phyloP scores from a whole-genome alignment of 2,113 vertebrate species.

The Zingel zingel region DNA sequence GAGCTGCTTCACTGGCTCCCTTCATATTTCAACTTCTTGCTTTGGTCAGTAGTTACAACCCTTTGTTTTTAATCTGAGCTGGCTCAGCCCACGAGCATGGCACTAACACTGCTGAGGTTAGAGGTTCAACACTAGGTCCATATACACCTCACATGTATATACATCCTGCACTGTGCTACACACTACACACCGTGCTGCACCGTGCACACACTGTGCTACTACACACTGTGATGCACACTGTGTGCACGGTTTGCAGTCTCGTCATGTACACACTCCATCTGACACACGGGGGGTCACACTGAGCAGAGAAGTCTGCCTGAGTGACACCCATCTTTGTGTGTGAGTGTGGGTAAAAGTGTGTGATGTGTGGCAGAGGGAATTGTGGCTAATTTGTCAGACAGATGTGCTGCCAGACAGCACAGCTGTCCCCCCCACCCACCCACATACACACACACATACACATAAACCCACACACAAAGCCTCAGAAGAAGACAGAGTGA shows the following conservation, averaged over 20 bases:
- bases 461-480: slow-evolving; percentile 1
- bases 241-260: too few relatives aligned
- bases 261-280: not conserved
- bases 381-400: slow-evolving; percentile 20
- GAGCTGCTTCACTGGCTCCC: not conserved
- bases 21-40: not conserved
- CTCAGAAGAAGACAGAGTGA: slow-evolving; percentile 13
- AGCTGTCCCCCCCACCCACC: too few relatives aligned
- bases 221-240: not conserved
- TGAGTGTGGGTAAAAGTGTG: not conserved
- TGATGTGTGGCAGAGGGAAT: slow-evolving; percentile 15
- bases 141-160: slow-evolving; percentile 19
- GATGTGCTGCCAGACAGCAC: slow-evolving; percentile 23
- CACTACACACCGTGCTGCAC: too few relatives aligned
- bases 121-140: slow-evolving; percentile 55
- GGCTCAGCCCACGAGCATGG: slow-evolving; percentile 54
- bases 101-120: slow-evolving; percentile 72
- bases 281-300: not conserved
- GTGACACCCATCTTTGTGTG: not conserved
- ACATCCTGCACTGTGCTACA: slow-evolving; percentile 1
- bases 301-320: not conserved
- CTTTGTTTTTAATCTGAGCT: slow-evolving; percentile 36
- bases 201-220: not conserved
- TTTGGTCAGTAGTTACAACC: slow-evolving; percentile 23
- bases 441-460: slow-evolving; percentile 5